These are phyloP conservation scores for Ypsolopha sequella DNA, from an alignment of 2,888 invertebrate species.

Conservation along the genomic window DNA sequence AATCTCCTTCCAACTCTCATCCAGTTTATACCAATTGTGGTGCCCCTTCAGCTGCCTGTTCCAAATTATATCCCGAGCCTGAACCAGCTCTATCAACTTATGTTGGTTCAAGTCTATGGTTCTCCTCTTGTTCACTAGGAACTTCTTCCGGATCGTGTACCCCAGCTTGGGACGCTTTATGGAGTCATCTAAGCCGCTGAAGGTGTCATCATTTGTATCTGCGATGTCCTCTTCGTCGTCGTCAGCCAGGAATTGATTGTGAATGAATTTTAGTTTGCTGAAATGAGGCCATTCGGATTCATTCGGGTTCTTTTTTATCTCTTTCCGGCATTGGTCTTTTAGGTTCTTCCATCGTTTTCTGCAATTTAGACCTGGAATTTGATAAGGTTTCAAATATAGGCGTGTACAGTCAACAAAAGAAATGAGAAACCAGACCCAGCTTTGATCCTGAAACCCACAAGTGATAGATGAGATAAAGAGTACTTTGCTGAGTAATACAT, in stretches of 20 bases:
- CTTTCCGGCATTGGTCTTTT: slow-evolving; percentile 62
- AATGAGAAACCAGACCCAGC: too few relatives aligned
- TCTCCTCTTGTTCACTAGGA: slow-evolving; percentile 52
- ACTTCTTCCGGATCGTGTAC: slow-evolving; percentile 56
- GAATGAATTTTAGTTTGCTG: slow-evolving; percentile 50
- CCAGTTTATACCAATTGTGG: slow-evolving; percentile 61
- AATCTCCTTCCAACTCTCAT: slow-evolving; percentile 61
- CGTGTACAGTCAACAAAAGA: too few relatives aligned
- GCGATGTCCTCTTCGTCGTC: slow-evolving; percentile 43
- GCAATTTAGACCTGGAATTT: slow-evolving; percentile 51
- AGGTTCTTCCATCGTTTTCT: slow-evolving; percentile 64
- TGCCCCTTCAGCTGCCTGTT: slow-evolving; percentile 58
- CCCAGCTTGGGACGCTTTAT: slow-evolving; percentile 57
- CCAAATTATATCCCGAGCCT: slow-evolving; percentile 52
- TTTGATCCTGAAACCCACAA: too few relatives aligned
- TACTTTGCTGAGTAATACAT: too few relatives aligned
- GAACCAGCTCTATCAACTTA: slow-evolving; percentile 51
- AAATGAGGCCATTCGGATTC: slow-evolving; percentile 62
- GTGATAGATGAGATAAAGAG: too few relatives aligned
- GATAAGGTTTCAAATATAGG: too few relatives aligned
- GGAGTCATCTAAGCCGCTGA: slow-evolving; percentile 46
- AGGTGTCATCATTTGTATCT: slow-evolving; percentile 48
- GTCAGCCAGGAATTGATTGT: slow-evolving; percentile 52
- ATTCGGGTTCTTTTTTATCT: slow-evolving; percentile 52
- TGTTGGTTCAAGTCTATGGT: slow-evolving; percentile 57